A percentile compares a stretch with the other conserved stretches of the same genome.
Conservation (phyloP, 2,888 invertebrate species). For the Eupithecia dodoneata region DNA sequence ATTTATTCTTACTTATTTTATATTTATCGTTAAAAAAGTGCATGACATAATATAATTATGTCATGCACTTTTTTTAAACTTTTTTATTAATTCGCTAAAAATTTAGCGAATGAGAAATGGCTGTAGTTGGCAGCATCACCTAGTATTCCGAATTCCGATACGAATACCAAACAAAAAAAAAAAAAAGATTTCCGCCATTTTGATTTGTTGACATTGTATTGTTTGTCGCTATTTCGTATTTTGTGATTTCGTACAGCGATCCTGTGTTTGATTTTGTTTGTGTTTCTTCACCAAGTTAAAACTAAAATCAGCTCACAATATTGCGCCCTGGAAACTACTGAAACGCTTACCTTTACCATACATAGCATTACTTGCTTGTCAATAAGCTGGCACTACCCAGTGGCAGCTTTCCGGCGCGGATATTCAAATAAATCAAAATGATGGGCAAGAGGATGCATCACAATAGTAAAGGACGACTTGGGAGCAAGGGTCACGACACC, state of each 20-base stretch:
- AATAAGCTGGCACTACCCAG: constrained; percentile 21
- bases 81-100: too few species aligned
- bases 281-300: neutral
- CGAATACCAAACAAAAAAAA: too few species aligned
- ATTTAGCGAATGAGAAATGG: neutral
- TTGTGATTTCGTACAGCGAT: neutral
- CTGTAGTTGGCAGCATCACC: neutral
- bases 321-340: neutral
- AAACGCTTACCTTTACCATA: neutral
- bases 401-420: constrained; percentile 67
- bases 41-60: too few species aligned
- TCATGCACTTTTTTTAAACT: too few species aligned
- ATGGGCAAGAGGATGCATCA: constrained; percentile 82
- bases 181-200: constrained; percentile 52
- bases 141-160: neutral
- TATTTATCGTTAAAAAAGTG: neutral
- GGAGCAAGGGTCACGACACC: constrained; percentile 79
- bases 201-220: constrained; percentile 45
- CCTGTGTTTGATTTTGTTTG: neutral
- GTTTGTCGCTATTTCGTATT: constrained; percentile 25
- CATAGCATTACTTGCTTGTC: neutral
- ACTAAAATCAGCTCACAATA: neutral
- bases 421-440: constrained; percentile 67
- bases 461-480: constrained; percentile 78
- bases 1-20: too few species aligned